A percentile compares a stretch with the other conserved stretches of the same genome.
These are phyloP conservation scores for Chrysomela aeneicollis DNA, from an alignment of 2,888 invertebrate species.

Conservation along the genomic window DNA sequence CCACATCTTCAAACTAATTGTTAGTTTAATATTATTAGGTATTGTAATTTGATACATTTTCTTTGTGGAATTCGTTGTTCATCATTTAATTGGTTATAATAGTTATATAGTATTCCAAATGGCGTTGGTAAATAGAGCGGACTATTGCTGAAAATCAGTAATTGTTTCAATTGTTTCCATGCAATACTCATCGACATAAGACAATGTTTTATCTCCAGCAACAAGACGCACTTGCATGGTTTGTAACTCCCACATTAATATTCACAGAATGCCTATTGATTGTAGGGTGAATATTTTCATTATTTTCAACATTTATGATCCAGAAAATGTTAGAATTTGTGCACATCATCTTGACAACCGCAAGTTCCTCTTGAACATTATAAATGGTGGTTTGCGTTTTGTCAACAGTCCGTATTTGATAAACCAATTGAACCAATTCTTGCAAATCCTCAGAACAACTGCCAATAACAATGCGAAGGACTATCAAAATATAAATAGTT, in stretches of 20 bases:
- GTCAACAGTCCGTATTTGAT: constrained; percentile 10
- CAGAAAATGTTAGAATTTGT: constrained; percentile 1
- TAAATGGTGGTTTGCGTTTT: constrained; percentile 6
- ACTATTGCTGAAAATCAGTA: background rate
- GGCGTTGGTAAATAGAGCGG: background rate
- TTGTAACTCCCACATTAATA: constrained; percentile 12
- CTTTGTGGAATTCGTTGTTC: constrained; percentile 13
- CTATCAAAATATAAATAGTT: constrained; percentile 11
- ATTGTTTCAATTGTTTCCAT: background rate
- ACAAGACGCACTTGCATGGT: constrained; percentile 14
- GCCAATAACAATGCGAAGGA: constrained; percentile 9
- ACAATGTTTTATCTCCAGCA: constrained; percentile 12
- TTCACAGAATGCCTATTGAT: constrained; percentile 9
- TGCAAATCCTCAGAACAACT: constrained; percentile 13
- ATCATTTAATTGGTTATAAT: constrained; percentile 9
- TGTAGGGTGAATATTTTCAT: constrained; percentile 8
- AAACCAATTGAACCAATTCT: too few relatives aligned
- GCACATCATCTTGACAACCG: constrained; percentile 12
- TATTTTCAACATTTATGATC: constrained; percentile 7
- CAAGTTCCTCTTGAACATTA: constrained; percentile 2
- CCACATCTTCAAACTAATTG: background rate
- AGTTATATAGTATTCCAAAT: constrained; percentile 1
- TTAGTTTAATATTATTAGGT: background rate
- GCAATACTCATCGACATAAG: background rate
- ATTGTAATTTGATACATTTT: too few relatives aligned